Evolutionary conservation across 2,888 invertebrate species (phyloP).

Genomic region (Gasteruption jaculator): DNA sequence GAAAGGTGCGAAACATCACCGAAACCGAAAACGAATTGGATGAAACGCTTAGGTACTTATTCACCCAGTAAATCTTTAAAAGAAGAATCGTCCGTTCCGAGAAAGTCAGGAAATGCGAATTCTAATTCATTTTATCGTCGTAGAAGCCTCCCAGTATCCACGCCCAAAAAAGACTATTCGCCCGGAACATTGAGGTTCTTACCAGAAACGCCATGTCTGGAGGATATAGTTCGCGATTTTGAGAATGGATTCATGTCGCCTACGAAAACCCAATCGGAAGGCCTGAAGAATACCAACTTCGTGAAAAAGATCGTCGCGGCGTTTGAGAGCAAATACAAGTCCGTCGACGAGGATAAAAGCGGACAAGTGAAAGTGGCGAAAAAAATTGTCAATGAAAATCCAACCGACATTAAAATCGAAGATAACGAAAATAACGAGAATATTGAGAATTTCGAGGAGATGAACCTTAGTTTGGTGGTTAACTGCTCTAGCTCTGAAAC

Average conservation of each 20-base stretch:
- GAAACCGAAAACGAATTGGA: constrained; percentile 23
- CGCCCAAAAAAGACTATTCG: constrained; percentile 12
- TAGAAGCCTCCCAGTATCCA: constrained; percentile 6
- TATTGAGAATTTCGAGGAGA: background rate
- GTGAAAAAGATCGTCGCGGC: constrained; percentile 39
- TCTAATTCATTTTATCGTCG: no score
- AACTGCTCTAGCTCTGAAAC: background rate
- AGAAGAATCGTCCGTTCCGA: no score
- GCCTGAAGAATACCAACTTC: constrained; percentile 27
- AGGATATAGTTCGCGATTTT: constrained; percentile 32
- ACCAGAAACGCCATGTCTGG: constrained; percentile 24
- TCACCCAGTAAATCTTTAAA: constrained; percentile 20
- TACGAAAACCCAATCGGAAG: constrained; percentile 11
- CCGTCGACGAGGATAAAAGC: constrained; percentile 15
- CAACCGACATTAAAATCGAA: no score
- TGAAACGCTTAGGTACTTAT: constrained; percentile 20
- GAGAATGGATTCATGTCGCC: constrained; percentile 30
- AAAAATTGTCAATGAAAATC: no score
- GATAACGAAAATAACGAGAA: background rate
- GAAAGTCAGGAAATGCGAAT: no score
- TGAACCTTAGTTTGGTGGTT: no score
- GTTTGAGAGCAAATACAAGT: constrained; percentile 34
- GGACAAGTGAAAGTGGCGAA: background rate
- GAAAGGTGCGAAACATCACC: no score
- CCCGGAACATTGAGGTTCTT: constrained; percentile 4